These are phyloP conservation scores for Tenthredo amoena DNA, from an alignment of 2,888 invertebrate species.

Conservation along the genomic window DNA sequence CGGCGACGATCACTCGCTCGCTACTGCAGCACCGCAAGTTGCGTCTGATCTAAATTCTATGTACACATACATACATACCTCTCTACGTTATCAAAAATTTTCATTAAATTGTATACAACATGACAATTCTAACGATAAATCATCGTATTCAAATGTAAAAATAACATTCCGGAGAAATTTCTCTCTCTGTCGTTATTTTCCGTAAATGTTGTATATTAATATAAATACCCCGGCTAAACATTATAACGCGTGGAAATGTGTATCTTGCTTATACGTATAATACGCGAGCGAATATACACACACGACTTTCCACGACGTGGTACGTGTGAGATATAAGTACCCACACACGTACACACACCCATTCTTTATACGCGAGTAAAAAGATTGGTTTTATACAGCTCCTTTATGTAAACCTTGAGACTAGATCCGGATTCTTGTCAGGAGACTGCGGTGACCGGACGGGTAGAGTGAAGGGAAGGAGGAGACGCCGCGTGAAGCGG, in stretches of 20 bases:
- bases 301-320: not conserved
- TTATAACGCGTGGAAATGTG: not conserved
- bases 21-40: not conserved
- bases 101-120: no score
- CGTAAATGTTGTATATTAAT: not conserved
- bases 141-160: no score
- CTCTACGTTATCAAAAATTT: not conserved
- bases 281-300: not conserved
- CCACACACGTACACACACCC: not conserved
- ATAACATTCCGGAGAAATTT: not conserved
- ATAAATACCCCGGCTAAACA: not conserved
- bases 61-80: not conserved
- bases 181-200: not conserved
- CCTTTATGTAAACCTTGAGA: constrained; percentile 76
- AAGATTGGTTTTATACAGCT: constrained; percentile 60
- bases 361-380: constrained; percentile 14
- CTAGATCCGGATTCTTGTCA: constrained; percentile 75
- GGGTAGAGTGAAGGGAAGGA: constrained; percentile 22
- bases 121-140: not conserved
- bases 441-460: constrained; percentile 48
- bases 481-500: constrained; percentile 31
- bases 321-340: not conserved
- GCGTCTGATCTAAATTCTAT: not conserved
- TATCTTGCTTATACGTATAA: not conserved
- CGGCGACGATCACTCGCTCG: not conserved